A percentile compares a stretch with the other conserved stretches of the same genome.
These are phyloP conservation scores for Paratrypauchen microcephalus DNA, from an alignment of 2,797 vertebrate genomes.

Conservation along the genomic window DNA sequence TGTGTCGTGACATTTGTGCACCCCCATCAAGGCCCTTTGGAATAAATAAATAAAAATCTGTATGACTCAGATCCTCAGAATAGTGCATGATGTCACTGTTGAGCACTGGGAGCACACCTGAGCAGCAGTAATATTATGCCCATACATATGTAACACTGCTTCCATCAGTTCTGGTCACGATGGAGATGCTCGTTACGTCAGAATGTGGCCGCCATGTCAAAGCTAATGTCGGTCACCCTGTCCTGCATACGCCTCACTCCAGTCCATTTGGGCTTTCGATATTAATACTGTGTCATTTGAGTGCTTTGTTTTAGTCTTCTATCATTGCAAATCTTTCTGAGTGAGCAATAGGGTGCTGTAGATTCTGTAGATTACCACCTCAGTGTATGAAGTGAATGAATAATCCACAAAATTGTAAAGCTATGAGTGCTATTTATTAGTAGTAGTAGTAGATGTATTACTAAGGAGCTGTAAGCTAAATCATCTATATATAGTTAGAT, in stretches of 20 bases:
- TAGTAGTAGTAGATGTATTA: neutral
- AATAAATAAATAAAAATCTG: neutral
- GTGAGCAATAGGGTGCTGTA: no score
- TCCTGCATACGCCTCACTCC: conserved; percentile 18
- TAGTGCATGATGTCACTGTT: conserved; percentile 3
- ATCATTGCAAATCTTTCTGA: neutral
- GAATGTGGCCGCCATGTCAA: conserved; percentile 7
- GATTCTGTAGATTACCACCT: no score
- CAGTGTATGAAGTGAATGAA: no score
- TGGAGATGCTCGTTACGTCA: conserved; percentile 1
- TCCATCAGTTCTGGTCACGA: conserved; percentile 1
- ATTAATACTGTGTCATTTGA: neutral
- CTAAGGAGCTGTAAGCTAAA: neutral
- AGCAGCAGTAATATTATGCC: neutral
- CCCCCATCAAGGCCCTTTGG: neutral
- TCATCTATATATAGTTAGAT: neutral
- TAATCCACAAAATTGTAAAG: neutral
- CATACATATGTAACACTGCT: neutral
- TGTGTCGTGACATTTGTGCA: neutral
- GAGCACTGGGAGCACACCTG: neutral
- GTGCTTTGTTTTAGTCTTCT: neutral
- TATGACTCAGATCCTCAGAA: neutral
- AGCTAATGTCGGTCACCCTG: conserved; percentile 38
- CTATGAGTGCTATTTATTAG: neutral
- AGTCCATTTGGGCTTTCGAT: neutral